A percentile compares a stretch with the other conserved stretches of the same genome.
phyloP scores from a whole-genome alignment of 2,888 invertebrate species.

The Melinopterus prodromus region DNA sequence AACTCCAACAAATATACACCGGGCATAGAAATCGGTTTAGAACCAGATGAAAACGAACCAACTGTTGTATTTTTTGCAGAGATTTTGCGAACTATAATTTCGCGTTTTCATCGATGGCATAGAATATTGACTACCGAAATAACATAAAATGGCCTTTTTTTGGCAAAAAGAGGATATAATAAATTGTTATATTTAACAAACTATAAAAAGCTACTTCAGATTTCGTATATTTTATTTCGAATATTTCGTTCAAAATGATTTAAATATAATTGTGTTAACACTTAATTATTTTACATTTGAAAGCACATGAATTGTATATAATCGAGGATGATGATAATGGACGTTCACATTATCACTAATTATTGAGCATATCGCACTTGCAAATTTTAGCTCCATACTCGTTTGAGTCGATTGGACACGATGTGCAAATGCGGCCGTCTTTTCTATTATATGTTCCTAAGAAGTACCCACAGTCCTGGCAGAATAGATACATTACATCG shows the following conservation, averaged over 20 bases:
- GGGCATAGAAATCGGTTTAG: too few species aligned
- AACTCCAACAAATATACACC: too few species aligned
- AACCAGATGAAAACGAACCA: too few species aligned
- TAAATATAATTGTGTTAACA: slow-evolving; percentile 5
- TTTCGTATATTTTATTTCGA: slow-evolving; percentile 11
- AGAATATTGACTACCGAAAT: too few species aligned
- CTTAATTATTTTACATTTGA: slow-evolving; percentile 8
- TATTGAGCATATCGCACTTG: slow-evolving; percentile 30
- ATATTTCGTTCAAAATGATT: slow-evolving; percentile 9
- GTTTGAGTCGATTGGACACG: slow-evolving; percentile 35
- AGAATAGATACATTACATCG: slow-evolving; percentile 56
- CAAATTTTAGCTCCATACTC: slow-evolving; percentile 37
- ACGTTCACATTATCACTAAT: slow-evolving; percentile 12
- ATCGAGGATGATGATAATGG: slow-evolving; percentile 6
- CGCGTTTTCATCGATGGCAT: too few species aligned
- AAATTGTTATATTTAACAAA: too few species aligned
- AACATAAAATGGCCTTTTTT: too few species aligned
- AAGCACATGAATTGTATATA: not conserved
- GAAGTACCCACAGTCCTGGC: slow-evolving; percentile 60
- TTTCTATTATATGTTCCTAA: slow-evolving; percentile 58
- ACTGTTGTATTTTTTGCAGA: too few species aligned
- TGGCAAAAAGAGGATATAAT: too few species aligned
- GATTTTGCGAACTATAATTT: too few species aligned
- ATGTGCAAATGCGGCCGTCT: slow-evolving; percentile 39
- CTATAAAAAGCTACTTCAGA: not conserved